These are phyloP conservation scores for Eupithecia abbreviata DNA, from an alignment of 2,888 invertebrate species.

Conservation along the genomic window DNA sequence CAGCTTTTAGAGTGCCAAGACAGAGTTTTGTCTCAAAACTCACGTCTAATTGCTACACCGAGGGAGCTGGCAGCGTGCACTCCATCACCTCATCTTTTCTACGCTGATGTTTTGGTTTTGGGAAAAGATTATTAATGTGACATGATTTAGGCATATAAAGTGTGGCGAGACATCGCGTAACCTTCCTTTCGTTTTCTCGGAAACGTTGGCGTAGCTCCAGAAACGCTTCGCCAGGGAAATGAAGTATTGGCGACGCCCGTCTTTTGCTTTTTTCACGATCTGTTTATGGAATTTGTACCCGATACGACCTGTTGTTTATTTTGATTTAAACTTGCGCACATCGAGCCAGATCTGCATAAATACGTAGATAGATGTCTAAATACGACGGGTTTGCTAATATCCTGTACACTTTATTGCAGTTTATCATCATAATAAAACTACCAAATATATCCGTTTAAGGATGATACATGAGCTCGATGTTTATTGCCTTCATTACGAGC, in stretches of 20 bases:
- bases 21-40: constrained; percentile 56
- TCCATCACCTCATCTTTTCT: constrained; percentile 50
- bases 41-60: constrained; percentile 55
- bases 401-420: constrained; percentile 38
- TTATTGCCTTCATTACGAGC: constrained; percentile 25
- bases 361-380: constrained; percentile 43
- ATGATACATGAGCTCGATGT: constrained; percentile 30
- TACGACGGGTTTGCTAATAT: constrained; percentile 39
- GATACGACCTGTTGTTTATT: constrained; percentile 64
- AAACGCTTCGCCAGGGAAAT: constrained; percentile 72
- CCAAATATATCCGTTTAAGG: constrained; percentile 33
- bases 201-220: constrained; percentile 76
- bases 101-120: constrained; percentile 54
- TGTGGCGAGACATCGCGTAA: constrained; percentile 81
- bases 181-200: constrained; percentile 81
- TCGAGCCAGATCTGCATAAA: constrained; percentile 52
- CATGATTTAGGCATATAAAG: constrained; percentile 81
- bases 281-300: constrained; percentile 75
- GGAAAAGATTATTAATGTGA: constrained; percentile 71
- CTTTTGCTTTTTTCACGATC: constrained; percentile 71
- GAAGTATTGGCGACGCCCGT: constrained; percentile 76
- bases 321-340: constrained; percentile 61
- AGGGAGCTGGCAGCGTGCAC: constrained; percentile 46
- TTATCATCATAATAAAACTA: constrained; percentile 38
- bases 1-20: constrained; percentile 55